Evolutionary conservation across 2,797 vertebrate genomes (phyloP), one percentile per base, ranked within the genome.

Genomic region (Thripadectes ignobilis): DNA sequence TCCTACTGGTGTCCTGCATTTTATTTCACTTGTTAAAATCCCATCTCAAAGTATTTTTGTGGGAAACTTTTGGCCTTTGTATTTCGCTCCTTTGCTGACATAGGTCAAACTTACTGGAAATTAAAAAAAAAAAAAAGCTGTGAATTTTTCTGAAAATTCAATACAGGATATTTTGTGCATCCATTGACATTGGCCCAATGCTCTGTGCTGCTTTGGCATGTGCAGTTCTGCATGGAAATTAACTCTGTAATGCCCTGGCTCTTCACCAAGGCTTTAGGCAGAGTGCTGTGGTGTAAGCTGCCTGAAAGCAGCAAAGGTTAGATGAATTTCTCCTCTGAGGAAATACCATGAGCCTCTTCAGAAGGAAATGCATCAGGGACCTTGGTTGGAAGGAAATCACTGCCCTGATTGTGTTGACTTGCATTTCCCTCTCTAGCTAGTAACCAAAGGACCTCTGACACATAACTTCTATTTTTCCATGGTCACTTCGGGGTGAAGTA

Each of bases 401-500:
- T 92, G 34, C 6, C 3, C 36, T 72, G 62, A 75, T 72, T 75
- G 88, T 84, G 83, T 78, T 68, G 79, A 34, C 45, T 94, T 87
- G 38, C 57, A 74, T 88, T 92, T 94, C 74, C 92, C 26, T 69
- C 45, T 59, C 45, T 38, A 58, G 65, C 67, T 74, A 13, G 48
- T 30, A 78, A 92, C 69, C 66, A 63, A 61, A 79, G 69, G 80
- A 84, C 66, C 76, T 94, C 89, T 89, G 89, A 75, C 87, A 86
- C 29, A 38, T 8, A 69, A 48, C 27, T 91, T 32, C 32, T 78
- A 15, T 93, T 93, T 94, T 81, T 76, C 36, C 66, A 18, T 0
- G 2, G 62, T 78, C 32, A n/a, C 67, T 94, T 57, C 30, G n/a
- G 34, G 59, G 46, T 92, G 63, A 93, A 88, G 65, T 59, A 73